A percentile compares a stretch with the other conserved stretches of the same genome.
These are phyloP conservation scores for Pantala flavescens DNA, from an alignment of 1,140 invertebrate species.

Conservation along the genomic window DNA sequence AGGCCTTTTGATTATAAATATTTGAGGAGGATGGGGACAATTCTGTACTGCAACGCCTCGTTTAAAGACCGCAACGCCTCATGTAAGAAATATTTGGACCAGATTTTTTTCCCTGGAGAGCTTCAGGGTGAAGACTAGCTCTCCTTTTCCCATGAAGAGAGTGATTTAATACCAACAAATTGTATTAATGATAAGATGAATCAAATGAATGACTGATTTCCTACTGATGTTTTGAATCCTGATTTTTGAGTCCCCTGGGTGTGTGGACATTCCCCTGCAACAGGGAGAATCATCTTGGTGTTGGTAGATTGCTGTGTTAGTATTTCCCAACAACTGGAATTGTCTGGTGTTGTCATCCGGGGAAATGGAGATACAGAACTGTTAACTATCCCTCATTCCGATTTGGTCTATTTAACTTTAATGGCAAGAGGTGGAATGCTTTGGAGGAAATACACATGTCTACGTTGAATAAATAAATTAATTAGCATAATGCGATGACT, in stretches of 20 bases:
- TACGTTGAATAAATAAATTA: not conserved
- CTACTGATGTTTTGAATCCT: not conserved
- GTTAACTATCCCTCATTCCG: constrained; percentile 4
- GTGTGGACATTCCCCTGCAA: not conserved
- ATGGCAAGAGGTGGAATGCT: not conserved
- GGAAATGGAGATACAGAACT: not conserved
- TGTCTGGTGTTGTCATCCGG: not conserved
- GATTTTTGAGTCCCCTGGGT: not conserved
- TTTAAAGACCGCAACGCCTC: not conserved
- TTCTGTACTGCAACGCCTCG: not conserved
- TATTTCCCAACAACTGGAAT: not conserved
- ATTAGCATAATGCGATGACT: not conserved
- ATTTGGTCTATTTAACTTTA: not conserved
- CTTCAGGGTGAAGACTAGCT: not conserved
- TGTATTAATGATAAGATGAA: not conserved
- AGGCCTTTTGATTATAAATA: not conserved
- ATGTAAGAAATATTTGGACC: not conserved
- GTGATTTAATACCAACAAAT: not conserved
- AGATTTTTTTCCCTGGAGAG: not conserved
- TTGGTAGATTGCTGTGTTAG: not conserved
- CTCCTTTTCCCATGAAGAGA: not conserved
- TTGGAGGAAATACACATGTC: not conserved
- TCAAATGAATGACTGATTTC: not conserved
- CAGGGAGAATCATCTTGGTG: not conserved
- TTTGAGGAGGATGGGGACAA: not conserved